These are phyloP conservation scores for Maniola hyperantus DNA, from an alignment of 2,888 invertebrate genomes.

Conservation along the genomic window DNA sequence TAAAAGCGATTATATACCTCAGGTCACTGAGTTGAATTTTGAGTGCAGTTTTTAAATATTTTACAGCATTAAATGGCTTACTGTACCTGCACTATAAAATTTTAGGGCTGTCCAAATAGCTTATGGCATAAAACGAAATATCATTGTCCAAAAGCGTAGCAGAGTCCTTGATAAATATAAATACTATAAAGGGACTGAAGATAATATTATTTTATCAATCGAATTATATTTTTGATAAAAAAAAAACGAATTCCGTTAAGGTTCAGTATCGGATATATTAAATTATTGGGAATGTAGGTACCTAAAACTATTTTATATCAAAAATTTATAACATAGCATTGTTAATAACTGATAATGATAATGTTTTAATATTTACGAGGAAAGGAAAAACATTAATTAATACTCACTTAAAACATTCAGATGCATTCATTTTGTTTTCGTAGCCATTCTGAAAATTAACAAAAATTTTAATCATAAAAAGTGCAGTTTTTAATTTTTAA, in stretches of 20 bases:
- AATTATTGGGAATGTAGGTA: no score
- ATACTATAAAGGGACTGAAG: background rate
- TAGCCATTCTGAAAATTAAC: constrained; percentile 68
- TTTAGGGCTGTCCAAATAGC: constrained; percentile 13
- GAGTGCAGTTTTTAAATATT: constrained; percentile 2
- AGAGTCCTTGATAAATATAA: background rate
- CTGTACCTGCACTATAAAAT: constrained; percentile 24
- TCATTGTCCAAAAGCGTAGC: background rate
- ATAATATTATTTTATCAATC: no score
- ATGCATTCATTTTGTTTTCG: constrained; percentile 76
- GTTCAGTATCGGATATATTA: no score
- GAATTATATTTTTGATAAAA: no score
- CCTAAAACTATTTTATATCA: no score
- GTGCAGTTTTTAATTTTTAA: no score
- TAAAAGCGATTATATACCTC: background rate
- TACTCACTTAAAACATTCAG: constrained; percentile 77
- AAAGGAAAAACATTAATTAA: background rate
- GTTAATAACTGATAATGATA: no score
- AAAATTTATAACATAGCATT: no score
- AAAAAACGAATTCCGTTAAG: no score
- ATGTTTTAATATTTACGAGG: no score
- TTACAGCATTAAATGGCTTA: constrained; percentile 14
- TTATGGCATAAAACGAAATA: constrained; percentile 5
- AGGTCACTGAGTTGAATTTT: constrained; percentile 4
- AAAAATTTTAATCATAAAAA: background rate